Percentiles rank a stretch among this genome's conserved stretches.
phyloP scores from a whole-genome alignment of 2,888 invertebrate species.

The Sipunculus nudus region DNA sequence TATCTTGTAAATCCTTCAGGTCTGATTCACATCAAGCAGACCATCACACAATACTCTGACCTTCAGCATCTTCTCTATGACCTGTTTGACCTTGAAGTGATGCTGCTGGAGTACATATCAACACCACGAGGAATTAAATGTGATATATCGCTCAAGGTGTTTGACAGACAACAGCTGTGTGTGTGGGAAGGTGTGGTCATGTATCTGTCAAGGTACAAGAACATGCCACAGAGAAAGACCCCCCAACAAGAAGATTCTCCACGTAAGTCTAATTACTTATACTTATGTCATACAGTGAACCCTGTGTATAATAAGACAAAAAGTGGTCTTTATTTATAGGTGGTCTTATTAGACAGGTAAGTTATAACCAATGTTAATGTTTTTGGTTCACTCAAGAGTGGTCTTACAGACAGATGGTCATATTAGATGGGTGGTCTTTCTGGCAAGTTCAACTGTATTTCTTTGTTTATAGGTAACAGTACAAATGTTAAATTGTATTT shows the following conservation, averaged over 20 bases:
- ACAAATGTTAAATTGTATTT: no score
- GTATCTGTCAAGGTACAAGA: conserved; percentile 38
- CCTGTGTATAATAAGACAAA: no score
- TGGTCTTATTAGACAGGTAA: no score
- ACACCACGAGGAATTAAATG: conserved; percentile 41
- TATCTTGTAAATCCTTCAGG: conserved; percentile 32
- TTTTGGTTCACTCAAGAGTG: no score
- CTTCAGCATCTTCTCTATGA: conserved; percentile 37
- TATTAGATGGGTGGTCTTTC: no score
- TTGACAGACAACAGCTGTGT: conserved; percentile 26
- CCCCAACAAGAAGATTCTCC: not conserved
- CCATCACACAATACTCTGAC: conserved; percentile 35
- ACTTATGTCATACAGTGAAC: not conserved
- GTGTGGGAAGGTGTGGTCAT: conserved; percentile 46
- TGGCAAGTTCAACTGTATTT: no score
- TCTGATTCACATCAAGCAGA: conserved; percentile 47
- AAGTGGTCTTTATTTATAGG: no score
- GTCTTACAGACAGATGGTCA: no score
- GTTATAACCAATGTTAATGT: no score
- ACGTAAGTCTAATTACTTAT: not conserved
- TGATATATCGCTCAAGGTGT: conserved; percentile 35
- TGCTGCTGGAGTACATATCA: conserved; percentile 36
- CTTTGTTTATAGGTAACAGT: no score
- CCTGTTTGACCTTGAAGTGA: conserved; percentile 29
- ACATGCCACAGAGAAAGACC: conserved; percentile 9